A percentile compares a stretch with the other conserved stretches of the same genome.
Conservation (phyloP, 2,888 invertebrate species). For the Liodrosophila aerea region DNA sequence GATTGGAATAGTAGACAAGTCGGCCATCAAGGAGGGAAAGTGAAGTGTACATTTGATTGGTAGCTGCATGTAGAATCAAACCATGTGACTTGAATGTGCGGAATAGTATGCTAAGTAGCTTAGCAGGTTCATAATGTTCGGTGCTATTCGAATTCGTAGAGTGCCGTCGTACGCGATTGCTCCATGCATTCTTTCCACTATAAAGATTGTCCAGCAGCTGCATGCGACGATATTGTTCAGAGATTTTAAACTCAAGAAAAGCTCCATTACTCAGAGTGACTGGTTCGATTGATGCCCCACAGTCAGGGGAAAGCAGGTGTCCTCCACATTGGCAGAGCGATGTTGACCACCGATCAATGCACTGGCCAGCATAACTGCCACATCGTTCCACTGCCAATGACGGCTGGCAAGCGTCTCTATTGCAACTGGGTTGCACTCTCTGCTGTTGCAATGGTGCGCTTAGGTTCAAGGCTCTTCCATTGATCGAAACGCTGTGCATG, state of each 20-base stretch:
- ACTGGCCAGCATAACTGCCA: conserved; percentile 85
- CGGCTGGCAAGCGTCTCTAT: conserved; percentile 87
- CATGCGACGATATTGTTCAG: conserved; percentile 93
- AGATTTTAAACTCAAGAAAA: conserved; percentile 89
- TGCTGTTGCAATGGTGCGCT: conserved; percentile 89
- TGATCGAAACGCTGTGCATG: conserved; percentile 93
- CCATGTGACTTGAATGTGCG: conserved; percentile 91
- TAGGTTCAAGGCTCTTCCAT: conserved; percentile 91
- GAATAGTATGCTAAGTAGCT: conserved; percentile 90
- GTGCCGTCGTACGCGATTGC: conserved; percentile 18
- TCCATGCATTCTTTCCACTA: conserved; percentile 88
- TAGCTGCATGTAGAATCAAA: conserved; percentile 92
- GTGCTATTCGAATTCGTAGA: conserved; percentile 64
- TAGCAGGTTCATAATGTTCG: conserved; percentile 84
- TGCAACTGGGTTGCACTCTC: conserved; percentile 90
- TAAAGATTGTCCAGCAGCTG: conserved; percentile 92
- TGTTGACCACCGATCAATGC: conserved; percentile 92
- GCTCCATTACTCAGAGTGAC: conserved; percentile 90
- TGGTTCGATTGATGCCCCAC: conserved; percentile 89
- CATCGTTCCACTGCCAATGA: conserved; percentile 83
- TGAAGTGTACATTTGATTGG: conserved; percentile 93
- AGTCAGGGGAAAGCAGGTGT: conserved; percentile 89
- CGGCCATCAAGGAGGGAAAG: conserved; percentile 90
- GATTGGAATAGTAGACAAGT: conserved; percentile 90
- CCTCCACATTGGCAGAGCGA: conserved; percentile 89